These are phyloP conservation scores for Rhinichthys osculus DNA, from an alignment of 2,797 vertebrate species.

Conservation along the genomic window DNA sequence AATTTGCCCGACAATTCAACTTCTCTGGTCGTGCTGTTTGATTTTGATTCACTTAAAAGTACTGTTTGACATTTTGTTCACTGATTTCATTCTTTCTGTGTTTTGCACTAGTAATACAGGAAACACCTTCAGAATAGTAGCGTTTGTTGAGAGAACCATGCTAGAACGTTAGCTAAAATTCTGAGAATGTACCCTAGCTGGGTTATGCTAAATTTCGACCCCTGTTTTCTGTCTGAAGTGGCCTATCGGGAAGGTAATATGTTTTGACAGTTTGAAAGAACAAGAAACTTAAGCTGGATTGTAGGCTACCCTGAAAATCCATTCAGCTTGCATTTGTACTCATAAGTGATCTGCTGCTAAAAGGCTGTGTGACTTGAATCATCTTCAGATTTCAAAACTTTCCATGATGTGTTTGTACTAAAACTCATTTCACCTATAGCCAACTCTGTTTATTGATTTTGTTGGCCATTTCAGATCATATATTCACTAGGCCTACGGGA, in stretches of 20 bases:
- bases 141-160: neutral
- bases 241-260: slow-evolving; percentile 1
- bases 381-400: neutral
- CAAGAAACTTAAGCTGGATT: slow-evolving; percentile 4
- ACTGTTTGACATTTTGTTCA: neutral
- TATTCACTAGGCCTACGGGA: no score
- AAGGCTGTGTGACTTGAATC: neutral
- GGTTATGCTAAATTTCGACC: neutral
- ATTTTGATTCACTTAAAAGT: slow-evolving; percentile 1
- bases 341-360: neutral
- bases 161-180: neutral
- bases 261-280: slow-evolving; percentile 13
- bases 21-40: neutral
- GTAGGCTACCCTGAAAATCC: neutral
- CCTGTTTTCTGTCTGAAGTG: neutral
- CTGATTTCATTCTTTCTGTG: neutral
- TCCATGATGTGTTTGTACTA: neutral
- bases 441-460: no score
- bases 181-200: neutral
- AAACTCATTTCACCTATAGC: neutral
- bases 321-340: neutral
- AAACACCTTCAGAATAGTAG: neutral
- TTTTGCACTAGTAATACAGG: neutral
- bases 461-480: neutral
- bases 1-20: neutral